Base-by-base conservation (phyloP, 2,797 vertebrate genomes). In the Melanotaenia parkinsoni region DNA sequence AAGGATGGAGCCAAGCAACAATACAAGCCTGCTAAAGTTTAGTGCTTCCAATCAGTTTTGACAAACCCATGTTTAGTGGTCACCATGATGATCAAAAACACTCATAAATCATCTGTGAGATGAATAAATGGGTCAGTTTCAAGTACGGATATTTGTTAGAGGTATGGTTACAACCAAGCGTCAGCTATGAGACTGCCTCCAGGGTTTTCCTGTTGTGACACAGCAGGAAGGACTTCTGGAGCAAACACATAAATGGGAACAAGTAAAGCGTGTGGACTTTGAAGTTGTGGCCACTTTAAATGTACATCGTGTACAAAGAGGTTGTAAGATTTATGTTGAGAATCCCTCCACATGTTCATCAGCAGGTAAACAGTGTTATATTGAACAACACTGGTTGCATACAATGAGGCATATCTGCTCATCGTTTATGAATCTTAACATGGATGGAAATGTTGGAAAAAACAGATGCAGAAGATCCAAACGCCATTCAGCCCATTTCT, bases 201-300 rank as follows among this genome's bases (percentile, higher is more conserved):
- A 40, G 76, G 87, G 72, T 51, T 64, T 84, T 80, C 78, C 76
- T 59, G 66, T 62, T 45, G 79, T 67, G 78, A 71, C 75, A 35
- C 79, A 67, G 81, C 80, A 79, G 75, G 70, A 40, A 72, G 9
- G 61, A 61, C 60, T 6, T 18, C 71, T 20, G 63, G 67, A 53
- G 65, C 7, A 2, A 64, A 8, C 80, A 5, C 22, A 70, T 59
- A 58, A 67, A 53, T 56, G 72, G 57, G 20, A 79, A 60, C 33
- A 88, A 89, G 72, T 79, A 43, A 80, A 80, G 53, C 78, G 30
- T 72, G 80, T 20, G 47, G 47, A 72, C 65, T 77, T 53, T 68
- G 72, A 76, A 73, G 72, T 76, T 22, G 56, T 64, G 63, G 81
- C 81, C 86, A 47, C 82, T 82, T 81, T 57, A 77, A 79, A 86